phyloP scores from a whole-genome alignment of 1,140 invertebrate genomes.

The Drosophila punjabiensis region DNA sequence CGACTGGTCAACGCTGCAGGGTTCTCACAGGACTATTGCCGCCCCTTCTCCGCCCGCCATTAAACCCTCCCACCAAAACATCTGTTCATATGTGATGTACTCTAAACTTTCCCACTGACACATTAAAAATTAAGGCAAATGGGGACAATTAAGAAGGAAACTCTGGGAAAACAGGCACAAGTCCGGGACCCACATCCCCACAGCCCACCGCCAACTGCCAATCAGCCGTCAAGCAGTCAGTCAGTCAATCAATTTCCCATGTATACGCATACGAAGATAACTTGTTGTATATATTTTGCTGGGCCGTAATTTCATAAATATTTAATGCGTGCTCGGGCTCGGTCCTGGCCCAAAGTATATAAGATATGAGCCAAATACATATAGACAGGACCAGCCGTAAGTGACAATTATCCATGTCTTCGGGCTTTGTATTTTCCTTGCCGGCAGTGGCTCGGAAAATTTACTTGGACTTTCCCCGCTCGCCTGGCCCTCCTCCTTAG shows the following conservation, averaged over 20 bases:
- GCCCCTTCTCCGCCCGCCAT: not conserved
- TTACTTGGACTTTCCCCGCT: slow-evolving; percentile 20
- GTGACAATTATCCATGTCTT: slow-evolving; percentile 59
- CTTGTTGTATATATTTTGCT: slow-evolving; percentile 26
- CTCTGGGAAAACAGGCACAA: slow-evolving; percentile 26
- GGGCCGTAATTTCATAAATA: slow-evolving; percentile 59
- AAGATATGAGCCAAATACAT: slow-evolving; percentile 44
- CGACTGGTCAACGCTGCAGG: slow-evolving; percentile 22
- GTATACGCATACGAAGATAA: slow-evolving; percentile 25
- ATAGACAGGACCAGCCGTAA: slow-evolving; percentile 47
- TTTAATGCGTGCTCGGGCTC: slow-evolving; percentile 35
- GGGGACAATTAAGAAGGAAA: slow-evolving; percentile 40
- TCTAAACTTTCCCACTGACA: slow-evolving; percentile 46
- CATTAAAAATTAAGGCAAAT: slow-evolving; percentile 58
- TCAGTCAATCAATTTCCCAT: slow-evolving; percentile 59
- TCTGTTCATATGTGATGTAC: slow-evolving; percentile 30
- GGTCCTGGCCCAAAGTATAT: slow-evolving; percentile 18
- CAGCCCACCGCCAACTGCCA: slow-evolving; percentile 38
- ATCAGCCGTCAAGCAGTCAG: slow-evolving; percentile 56
- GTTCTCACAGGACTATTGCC: slow-evolving; percentile 5
- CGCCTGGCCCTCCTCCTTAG: not conserved
- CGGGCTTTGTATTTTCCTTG: slow-evolving; percentile 4
- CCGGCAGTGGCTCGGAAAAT: slow-evolving; percentile 36
- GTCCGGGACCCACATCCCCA: not conserved
- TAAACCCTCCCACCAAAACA: slow-evolving; percentile 9